Base-by-base conservation (phyloP, 2,888 invertebrate genomes). In the Cephonodes hylas region DNA sequence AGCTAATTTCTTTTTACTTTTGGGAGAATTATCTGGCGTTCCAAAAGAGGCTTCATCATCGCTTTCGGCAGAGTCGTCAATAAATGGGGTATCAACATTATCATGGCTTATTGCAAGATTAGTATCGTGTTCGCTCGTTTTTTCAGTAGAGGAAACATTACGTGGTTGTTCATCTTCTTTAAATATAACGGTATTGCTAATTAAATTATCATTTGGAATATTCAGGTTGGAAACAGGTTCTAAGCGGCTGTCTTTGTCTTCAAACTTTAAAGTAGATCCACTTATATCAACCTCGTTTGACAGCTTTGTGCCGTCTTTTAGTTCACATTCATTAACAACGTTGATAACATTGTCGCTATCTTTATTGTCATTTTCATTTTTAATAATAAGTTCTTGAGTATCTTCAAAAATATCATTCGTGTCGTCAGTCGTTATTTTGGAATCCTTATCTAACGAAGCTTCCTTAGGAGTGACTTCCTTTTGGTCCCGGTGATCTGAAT, bases 1-100 rank as follows among this genome's bases (percentile, higher is more conserved):
- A 1, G 77, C 74, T 3, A 78, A 71, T 73, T 88, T 91, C 77
- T 84, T 81, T 74, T 81, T 84, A 65, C 67, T 76, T 75, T 83
- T 86, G 53, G 93, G 93, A 0, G 93, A 92, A 72, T 88, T 81
- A 64, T 87, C 88, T 6, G 93, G 93, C 10, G 93, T 93, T 38
- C 86, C 89, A 72, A 88, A 93, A 22, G 92, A 92, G 2, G 87
- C 88, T 77, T 93, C 92, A 48, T 91, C 89, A 45, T 92, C 90
- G 65, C 89, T 88, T 57, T 89, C 91, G 6, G 79, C 83, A 13
- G 88, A 87, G 69, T 83, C 78, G 15, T 53, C 53, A 15, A 53
- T 53, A 53, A 53, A 53, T 18, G 53, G 18, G 18, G 27, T 31
- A 18, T 53, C 53, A 3, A 61, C 46, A 58, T 62, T 60, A 20